Base-by-base conservation (phyloP, 2,888 invertebrate genomes). In the Zhuqinia jingwanae region DNA sequence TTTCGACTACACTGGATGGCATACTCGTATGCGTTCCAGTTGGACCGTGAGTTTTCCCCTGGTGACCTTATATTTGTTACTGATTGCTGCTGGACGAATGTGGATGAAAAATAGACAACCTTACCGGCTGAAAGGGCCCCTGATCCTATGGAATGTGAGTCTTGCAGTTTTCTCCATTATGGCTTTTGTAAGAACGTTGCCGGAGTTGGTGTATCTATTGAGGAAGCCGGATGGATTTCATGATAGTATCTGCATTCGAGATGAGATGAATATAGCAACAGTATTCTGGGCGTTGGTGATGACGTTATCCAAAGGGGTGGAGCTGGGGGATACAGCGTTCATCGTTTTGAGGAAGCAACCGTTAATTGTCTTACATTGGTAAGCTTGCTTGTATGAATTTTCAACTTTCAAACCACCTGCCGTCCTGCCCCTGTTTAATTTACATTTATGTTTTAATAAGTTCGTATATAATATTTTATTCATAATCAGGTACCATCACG, bases 261-360 rank as follows among this genome's bases (percentile, higher is more conserved):
- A 36, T 42, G 36, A 60, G 22, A 58, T 75, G 50, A 53, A 50
- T 30, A 50, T 27, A 17, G 87, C 78, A n/a, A 96, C 97, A 89
- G 98, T 98, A 2, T 98, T 98, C 93, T 99, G 99, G 99, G 97
- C 98, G 90, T 97, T 96, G 95, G 95, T 98, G 95, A 99, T 99
- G 93, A 97, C 98, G 68, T 94, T 99, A 89, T 98, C 98, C 89
- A 99, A 99, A 93, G 95, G 98, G 83, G 98, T 98, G 0, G 99
- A 99, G 93, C 94, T 99, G 68, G 98, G 98, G 8, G 98, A 98
- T 93, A 98, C 98, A 56, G 95, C 98, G 91, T 98, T 98, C 94
- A 96, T 98, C 89, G 96, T 97, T 68, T 94, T 98, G 87, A 95
- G 98, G 89, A 98, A 98, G 93, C 97, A 98, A 92, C 97, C 97